Base-by-base conservation (phyloP, 1,140 invertebrate species). In the Cylas formicarius region DNA sequence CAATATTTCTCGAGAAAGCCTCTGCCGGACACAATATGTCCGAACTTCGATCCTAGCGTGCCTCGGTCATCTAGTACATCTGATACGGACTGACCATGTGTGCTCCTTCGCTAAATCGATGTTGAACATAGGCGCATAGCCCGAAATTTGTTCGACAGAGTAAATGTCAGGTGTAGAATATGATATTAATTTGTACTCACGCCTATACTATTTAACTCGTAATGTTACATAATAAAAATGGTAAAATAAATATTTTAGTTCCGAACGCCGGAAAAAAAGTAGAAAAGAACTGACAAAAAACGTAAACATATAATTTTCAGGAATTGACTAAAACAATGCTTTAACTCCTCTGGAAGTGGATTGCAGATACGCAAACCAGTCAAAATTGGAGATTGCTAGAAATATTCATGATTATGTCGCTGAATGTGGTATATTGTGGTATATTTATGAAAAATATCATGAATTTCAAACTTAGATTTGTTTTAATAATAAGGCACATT, bases 41-140 rank as follows among this genome's bases (percentile, higher is more conserved):
- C 13, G 18, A 8, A 20, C 20, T 29, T 9, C 6, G 17, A 11
- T 18, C n/a, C 20, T 23, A 6, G 28, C 19, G 27, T 13, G 29
- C 34, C 27, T 22, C 33, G 41, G 41, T 21, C 44, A 43, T 47
- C 35, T 14, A 41, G 34, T 52, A 44, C 50, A 49, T 42, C 55
- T 53, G 57, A 61, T 59, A 51, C 51, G 57, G 58, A 56, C 53
- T 58, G 60, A 58, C 60, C 60, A 57, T 57, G 55, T 60, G 60
- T 56, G 40, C 46, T 34, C 37, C 31, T 35, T 31, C 23, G 14
- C 13, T 21, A 39, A 28, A 40, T 27, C 34, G 31, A 29, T 44
- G 23, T 44, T 29, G n/a, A 10, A 18, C 21, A 21, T 20, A 18
- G 14, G 26, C 29, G 34, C 9, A 20, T 10, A 16, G 23, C 26